phyloP scores from a whole-genome alignment of 35 echinoderm and acorn worm species.

The Apostichopus parvimensis region DNA sequence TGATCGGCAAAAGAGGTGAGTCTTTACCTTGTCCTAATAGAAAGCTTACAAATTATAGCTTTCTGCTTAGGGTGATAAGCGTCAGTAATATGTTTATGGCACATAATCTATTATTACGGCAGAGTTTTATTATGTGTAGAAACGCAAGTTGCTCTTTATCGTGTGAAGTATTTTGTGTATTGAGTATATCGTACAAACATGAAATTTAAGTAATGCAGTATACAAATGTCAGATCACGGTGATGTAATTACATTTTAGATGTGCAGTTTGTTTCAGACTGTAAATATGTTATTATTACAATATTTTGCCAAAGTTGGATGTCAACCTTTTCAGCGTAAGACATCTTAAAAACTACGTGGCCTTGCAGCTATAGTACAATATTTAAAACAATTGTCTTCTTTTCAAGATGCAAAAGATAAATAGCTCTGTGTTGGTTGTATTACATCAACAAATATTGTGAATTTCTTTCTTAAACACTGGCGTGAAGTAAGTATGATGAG shows the following conservation, averaged over 20 bases:
- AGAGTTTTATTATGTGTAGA: background rate
- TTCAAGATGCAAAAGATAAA: no score
- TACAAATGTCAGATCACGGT: background rate
- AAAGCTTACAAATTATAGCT: background rate
- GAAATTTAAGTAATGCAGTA: background rate
- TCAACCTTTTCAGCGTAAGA: no score
- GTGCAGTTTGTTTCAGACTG: no score
- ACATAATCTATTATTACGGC: conserved; percentile 14
- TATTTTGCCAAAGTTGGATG: no score
- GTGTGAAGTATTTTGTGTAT: background rate
- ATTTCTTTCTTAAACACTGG: no score
- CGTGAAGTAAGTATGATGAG: no score
- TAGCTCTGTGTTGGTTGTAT: no score
- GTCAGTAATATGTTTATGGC: background rate
- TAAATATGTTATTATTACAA: no score
- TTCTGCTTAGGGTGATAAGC: background rate
- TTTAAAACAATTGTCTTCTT: no score
- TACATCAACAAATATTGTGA: no score
- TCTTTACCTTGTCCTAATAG: background rate
- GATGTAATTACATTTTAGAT: background rate
- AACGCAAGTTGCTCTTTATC: conserved; percentile 2
- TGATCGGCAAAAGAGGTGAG: conserved; percentile 53
- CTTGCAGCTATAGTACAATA: no score
- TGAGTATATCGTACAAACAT: background rate
- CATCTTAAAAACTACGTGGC: no score